Evolutionary conservation across 2,888 invertebrate genomes (phyloP), one percentile per base, ranked within the genome.

Genomic region (Fissipunctia ypsillon): DNA sequence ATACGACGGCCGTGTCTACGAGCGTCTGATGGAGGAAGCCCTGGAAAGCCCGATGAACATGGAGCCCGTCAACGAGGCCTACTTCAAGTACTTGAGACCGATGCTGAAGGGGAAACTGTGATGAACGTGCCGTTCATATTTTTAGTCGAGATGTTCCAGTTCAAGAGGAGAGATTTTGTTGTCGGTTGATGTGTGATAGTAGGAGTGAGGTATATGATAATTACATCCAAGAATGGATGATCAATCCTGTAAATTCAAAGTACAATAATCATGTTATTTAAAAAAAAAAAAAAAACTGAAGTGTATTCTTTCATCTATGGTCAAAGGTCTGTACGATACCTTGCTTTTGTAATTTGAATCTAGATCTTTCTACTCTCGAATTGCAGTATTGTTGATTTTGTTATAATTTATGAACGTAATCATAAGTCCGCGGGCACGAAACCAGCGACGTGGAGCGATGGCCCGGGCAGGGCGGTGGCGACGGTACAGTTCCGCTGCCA

Each of bases 1-100:
- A 0, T 98, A 97, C 90, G 98, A 98, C 91, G 98, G 98, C 1
- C 97, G 97, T 75, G 98, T 98, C 7, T 98, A 98, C 91, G 97
- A 98, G 88, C 96, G 98, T 12, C 94, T 98, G 61, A 98, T 97
- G 91, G 97, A 97, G 66, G 98, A 98, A 88, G 98, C 98, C 0
- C 95, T 97, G 90, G 98, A 98, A 91, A 98, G 98, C 89, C 98
- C 98, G 0, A 94, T 98, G 83, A 98, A 98, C 93, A 96, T 97
- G 45, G 97, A 97, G 80, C 97, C 97, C 0, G 98, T 98, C n/a
- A 97, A 98, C 87, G 95, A 97, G 83, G 97, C 97, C 54, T 98
- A 97, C 92, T 95, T 97, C 72, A 96, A 97, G 78, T 97, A 98
- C 90, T 94, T 98, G 63, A 98, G 98, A 87, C 98, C 98, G 0